Conservation (phyloP, 2,797 vertebrate genomes). For the Mormyrops attenuatus region DNA sequence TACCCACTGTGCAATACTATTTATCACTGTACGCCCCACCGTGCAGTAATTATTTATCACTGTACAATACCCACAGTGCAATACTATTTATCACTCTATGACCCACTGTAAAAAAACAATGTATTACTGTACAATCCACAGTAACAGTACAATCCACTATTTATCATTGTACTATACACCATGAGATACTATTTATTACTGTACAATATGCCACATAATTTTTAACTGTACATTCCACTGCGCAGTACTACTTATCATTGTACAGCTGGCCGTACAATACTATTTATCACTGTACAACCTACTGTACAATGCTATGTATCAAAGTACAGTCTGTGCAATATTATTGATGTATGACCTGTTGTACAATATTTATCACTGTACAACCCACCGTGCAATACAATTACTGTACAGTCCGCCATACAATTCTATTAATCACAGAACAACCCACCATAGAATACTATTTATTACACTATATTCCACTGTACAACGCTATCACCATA, state of each 20-base stretch:
- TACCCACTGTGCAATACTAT: background rate
- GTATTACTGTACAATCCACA: no score
- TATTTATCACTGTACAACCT: background rate
- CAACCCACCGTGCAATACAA: background rate
- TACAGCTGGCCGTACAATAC: background rate
- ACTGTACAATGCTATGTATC: background rate
- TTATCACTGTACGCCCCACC: background rate
- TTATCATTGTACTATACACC: background rate
- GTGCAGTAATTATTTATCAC: no score
- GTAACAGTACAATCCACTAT: no score
- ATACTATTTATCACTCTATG: no score
- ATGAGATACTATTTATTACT: background rate
- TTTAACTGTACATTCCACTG: background rate
- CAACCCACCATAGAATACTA: background rate
- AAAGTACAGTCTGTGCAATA: background rate
- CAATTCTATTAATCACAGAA: background rate
- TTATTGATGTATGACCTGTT: background rate
- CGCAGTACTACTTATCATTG: no score
- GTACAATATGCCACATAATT: background rate
- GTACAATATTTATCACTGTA: background rate
- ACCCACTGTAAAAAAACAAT: no score
- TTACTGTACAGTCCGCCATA: background rate
- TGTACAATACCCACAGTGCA: no score
- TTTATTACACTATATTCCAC: background rate
- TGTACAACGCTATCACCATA: background rate